Percentiles rank a stretch among this genome's conserved stretches.
Evolutionary conservation across 2,888 invertebrate species (phyloP).

Genomic region (Glyphotaelius pellucidus): DNA sequence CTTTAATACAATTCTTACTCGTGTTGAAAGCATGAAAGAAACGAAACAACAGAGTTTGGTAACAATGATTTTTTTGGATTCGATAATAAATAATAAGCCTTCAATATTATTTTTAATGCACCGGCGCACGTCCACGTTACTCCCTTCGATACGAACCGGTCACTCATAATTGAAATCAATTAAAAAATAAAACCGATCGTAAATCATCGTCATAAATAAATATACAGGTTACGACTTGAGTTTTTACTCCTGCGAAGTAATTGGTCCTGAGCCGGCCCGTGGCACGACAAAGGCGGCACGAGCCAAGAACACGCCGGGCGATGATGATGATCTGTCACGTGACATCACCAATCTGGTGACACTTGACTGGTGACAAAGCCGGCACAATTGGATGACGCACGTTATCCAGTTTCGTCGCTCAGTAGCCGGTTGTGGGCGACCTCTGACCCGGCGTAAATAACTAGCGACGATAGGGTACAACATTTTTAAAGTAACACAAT

Average conservation of each 20-base stretch:
- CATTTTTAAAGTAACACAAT: not conserved
- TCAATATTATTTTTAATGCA: not conserved
- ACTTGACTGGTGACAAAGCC: constrained; percentile 4
- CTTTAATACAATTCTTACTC: too few species aligned
- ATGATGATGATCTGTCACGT: constrained; percentile 27
- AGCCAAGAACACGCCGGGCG: constrained; percentile 29
- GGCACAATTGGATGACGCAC: constrained; percentile 48
- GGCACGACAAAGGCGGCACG: constrained; percentile 25
- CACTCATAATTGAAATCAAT: not conserved
- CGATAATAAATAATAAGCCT: not conserved
- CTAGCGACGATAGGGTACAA: constrained; percentile 21
- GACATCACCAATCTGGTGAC: constrained; percentile 52
- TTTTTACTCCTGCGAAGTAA: not conserved
- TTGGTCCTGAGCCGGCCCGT: not conserved
- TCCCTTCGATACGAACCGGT: not conserved
- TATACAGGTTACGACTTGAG: not conserved
- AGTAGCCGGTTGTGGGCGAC: constrained; percentile 43
- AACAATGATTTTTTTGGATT: not conserved
- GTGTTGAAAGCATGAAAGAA: too few species aligned
- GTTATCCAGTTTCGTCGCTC: constrained; percentile 49
- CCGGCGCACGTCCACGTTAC: not conserved
- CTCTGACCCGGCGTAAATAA: constrained; percentile 33
- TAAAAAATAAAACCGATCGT: not conserved
- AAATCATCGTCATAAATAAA: not conserved
- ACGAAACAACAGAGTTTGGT: too few species aligned